A percentile compares a stretch with the other conserved stretches of the same genome.
Evolutionary conservation across 2,113 vertebrate genomes (phyloP).

Genomic region (Erythrocebus patas): DNA sequence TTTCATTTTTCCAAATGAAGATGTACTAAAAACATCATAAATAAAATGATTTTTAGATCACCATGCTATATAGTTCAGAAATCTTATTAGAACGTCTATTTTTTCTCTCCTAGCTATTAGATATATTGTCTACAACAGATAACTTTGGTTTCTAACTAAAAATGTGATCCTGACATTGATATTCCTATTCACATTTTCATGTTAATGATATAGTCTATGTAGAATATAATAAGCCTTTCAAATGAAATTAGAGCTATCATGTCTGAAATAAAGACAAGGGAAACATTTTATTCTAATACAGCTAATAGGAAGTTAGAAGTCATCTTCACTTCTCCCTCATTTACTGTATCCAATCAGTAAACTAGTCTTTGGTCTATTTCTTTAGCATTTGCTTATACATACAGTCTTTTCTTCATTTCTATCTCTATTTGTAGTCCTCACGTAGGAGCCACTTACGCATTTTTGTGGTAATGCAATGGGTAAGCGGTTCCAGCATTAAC

Average conservation of each 20-base stretch:
- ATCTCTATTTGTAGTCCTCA: not conserved
- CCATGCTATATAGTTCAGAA: not conserved
- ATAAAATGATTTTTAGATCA: not conserved
- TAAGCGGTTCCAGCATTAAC: not conserved
- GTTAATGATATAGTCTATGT: not conserved
- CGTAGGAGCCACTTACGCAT: not conserved
- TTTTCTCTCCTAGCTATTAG: not conserved
- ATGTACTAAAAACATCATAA: not conserved
- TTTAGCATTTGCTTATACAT: not conserved
- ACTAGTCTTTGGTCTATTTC: not conserved
- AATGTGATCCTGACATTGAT: not conserved
- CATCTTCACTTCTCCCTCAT: not conserved
- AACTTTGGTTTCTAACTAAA: not conserved
- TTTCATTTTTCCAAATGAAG: not conserved
- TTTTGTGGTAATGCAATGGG: not conserved
- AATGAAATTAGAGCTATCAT: not conserved
- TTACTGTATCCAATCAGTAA: not conserved
- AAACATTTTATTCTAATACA: not conserved
- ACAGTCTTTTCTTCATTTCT: not conserved
- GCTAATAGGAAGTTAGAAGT: not conserved
- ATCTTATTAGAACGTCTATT: not conserved
- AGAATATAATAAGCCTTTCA: constrained; percentile 7
- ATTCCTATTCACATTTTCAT: not conserved
- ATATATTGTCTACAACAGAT: not conserved
- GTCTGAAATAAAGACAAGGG: not conserved